Base-by-base conservation (phyloP, 53 echinoderm and acorn worm genomes). In the Hippasteria phrygiana region DNA sequence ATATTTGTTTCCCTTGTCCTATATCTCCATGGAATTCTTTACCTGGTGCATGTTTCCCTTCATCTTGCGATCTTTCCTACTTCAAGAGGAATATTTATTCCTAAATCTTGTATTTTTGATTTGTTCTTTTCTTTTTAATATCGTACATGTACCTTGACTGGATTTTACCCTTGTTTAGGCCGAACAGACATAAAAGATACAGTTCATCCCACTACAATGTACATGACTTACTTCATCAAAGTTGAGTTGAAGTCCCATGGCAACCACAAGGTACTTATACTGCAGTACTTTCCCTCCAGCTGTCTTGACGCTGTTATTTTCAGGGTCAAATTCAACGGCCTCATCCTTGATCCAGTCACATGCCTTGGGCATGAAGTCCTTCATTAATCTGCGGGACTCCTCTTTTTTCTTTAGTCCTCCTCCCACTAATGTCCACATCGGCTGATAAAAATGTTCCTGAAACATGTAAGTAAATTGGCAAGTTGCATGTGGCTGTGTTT, bases 371-470 rank as follows among this genome's bases (percentile, higher is more conserved):
- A 97, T 88, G 59, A 97, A 82, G 38, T 91, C 91, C 43, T 87
- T 91, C 92, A 92, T 95, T 14, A 85, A 41, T 46, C 90, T 87
- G 54, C 66, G 77, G 0, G 97, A 95, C 9, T 95, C 88, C 50
- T 90, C 93, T 43, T 89, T 93, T 5, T 48, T 90, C 78, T 97
- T 97, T 39, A 95, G 85, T 20, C 97, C 97, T 10, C 95, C 97
- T 9, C 97, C 97, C 32, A 97, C 97, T 56, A 97, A 45, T 22
- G 97, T 97, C 97, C 97, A 97, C 93, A 95, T 83, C 2, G 97
- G 92, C 89, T 97, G 97, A 69, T 97, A 97, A 80, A 63, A 97
- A 72, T 86, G 73, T 4, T 86, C 87, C 87, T 86, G 55, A 45
- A 43, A 1, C 29, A 55, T 6, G 22, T 40, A 18, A 34, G 40